phyloP scores from a whole-genome alignment of 2,797 vertebrate genomes.

The Leptodactylus fallax region DNA sequence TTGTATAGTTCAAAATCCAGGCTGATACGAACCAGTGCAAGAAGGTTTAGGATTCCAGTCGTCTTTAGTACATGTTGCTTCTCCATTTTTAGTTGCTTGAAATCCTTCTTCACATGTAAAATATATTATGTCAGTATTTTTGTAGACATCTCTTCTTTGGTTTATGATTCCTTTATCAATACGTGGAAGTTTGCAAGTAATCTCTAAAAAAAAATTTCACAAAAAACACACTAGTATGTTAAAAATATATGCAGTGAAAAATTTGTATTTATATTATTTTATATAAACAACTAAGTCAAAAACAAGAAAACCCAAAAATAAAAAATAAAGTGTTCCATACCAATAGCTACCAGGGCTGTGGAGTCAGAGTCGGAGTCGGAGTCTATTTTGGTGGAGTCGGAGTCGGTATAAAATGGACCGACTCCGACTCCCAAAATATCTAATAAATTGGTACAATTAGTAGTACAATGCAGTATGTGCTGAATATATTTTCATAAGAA shows the following conservation, averaged over 20 bases:
- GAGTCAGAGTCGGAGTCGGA: no score
- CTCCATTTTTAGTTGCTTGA: background rate
- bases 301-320: no score
- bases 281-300: no score
- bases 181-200: background rate
- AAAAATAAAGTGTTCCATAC: no score
- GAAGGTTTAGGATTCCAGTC: constrained; percentile 31
- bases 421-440: no score
- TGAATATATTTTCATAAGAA: no score
- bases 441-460: no score
- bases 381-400: no score
- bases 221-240: background rate
- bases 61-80: constrained; percentile 22
- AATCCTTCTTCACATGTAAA: background rate
- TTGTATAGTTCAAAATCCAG: background rate
- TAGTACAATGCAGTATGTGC: no score
- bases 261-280: background rate
- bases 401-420: no score
- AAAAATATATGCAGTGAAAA: background rate
- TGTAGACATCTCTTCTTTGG: background rate
- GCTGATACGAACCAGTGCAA: constrained; percentile 32
- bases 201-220: constrained; percentile 20
- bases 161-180: constrained; percentile 1
- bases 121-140: background rate
- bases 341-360: no score